Percentiles rank a stretch among this genome's conserved stretches.
phyloP scores from a whole-genome alignment of 2,113 vertebrate genomes.

The Thinocorus orbignyianus region DNA sequence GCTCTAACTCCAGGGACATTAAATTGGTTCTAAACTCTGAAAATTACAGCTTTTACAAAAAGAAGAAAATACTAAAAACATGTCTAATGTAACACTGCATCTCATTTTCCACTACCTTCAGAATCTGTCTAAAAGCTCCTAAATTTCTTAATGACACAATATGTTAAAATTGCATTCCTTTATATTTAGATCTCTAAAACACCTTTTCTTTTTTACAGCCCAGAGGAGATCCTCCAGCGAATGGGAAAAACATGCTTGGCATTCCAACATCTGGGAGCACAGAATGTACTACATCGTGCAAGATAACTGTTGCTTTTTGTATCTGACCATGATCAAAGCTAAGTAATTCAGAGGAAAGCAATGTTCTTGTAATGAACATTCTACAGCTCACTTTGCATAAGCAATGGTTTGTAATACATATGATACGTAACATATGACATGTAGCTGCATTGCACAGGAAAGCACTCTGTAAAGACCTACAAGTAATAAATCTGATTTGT shows the following conservation, averaged over 20 bases:
- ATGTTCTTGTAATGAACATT: not conserved
- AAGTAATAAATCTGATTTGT: not conserved
- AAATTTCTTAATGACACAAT: conserved; percentile 82
- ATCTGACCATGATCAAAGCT: not conserved
- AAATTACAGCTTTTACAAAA: conserved; percentile 86
- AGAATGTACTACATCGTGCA: not conserved
- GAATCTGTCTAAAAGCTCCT: conserved; percentile 79
- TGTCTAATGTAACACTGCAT: conserved; percentile 81
- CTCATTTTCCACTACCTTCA: conserved; percentile 79
- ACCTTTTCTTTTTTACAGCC: conserved; percentile 65
- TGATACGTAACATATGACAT: fast-evolving
- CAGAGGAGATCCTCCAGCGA: conserved; percentile 33
- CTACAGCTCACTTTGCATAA: not conserved
- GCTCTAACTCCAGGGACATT: conserved; percentile 81
- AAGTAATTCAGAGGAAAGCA: not conserved
- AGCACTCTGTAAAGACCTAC: not conserved
- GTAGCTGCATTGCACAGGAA: not conserved
- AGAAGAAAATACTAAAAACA: conserved; percentile 85
- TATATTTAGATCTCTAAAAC: conserved; percentile 75
- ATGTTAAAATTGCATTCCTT: conserved; percentile 77
- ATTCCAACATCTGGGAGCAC: not conserved
- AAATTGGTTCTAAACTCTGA: conserved; percentile 84
- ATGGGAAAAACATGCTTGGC: not conserved
- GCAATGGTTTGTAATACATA: fast-evolving
- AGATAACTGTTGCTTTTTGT: not conserved